Base-by-base conservation (phyloP, 2,888 invertebrate species). In the Drosophila colorata region DNA sequence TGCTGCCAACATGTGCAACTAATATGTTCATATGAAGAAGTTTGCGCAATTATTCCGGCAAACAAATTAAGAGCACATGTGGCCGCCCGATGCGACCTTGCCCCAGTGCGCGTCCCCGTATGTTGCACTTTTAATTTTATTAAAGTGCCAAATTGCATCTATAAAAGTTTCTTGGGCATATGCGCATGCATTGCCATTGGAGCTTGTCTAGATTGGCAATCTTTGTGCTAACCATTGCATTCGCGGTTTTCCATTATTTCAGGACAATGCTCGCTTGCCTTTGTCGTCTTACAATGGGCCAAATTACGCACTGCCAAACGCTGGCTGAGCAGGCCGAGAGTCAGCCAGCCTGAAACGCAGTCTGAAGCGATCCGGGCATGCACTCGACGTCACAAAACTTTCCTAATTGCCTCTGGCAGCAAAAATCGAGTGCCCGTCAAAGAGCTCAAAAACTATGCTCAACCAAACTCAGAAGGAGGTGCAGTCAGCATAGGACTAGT, bases 31-130 rank as follows among this genome's bases (percentile, higher is more conserved):
- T 56, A 38, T 60, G 61, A 20, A 37, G 53, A 80, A 80, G 61
- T 80, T 81, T 80, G 60, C 48, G 52, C 64, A 82, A 72, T 75
- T 75, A 71, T 79, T 53, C 55, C 41, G 75, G 69, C 69, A 69
- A 81, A 74, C 79, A 68, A 77, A 83, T 83, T 64, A 73, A 70
- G 60, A 25, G 53, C 83, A 80, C 58, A 70, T 73, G 80, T 41
- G 66, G 41, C 43, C 35, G 25, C 20, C 23, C 37, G 40, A 5
- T 40, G 43, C 48, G 57, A 56, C 69, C 63, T 78, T 78, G 61
- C 28, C 20, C 46, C 48, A 41, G 35, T 37, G 8, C 18, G 28
- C 44, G 38, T 5, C 13, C 4, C 14, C 20, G 16, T 41, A 46
- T 23, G n/a, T 46, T 59, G 47, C 73, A 58, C 41, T 78, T 48